Base-by-base conservation (phyloP, 2,113 vertebrate genomes). In the Bucco capensis region DNA sequence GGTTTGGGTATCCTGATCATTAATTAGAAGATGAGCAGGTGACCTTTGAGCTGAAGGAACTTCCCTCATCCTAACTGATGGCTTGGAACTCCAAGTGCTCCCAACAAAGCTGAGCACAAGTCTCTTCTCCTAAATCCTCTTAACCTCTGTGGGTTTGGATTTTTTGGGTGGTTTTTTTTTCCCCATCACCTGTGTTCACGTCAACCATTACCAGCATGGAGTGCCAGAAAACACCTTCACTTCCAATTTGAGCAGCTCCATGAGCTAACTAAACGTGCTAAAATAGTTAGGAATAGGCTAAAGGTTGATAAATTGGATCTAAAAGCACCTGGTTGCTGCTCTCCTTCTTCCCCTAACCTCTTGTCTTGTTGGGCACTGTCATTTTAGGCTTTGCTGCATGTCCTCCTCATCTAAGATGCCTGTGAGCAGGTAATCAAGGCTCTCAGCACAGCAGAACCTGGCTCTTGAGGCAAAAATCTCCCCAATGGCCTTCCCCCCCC, bases 91-190 rank as follows among this genome's bases (percentile, higher is more conserved):
- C 77, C 2, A 5, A 65, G 35, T 9, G 47, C 42, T 72, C 28
- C 46, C 25, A 37, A 2, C 13, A 9, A 62, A 51, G 13, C 56
- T 92, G 78, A 82, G 88, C 86, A 76, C 44, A 1, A 54, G 10
- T 90, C 74, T 85, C 62, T 58, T 60, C 86, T 81, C 88, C 56
- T 62, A 89, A 95, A 95, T 96, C 96, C 89, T 89, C 92, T 95
- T 83, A 83, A 77, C 88, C 65, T 81, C 57, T 17, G 44, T 35
- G 73, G 51, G 51, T 30, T 50, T 53, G 11, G 54, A 19, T 33
- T 57, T 57, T 24, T 61, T 46, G 15, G 8, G n/a, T 25, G 28
- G 8, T 23, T 23, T 44, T n/a, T 23, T 40, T 42, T 64, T 69
- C 33, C 31, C 86, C 58, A 4, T 94, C 95, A 85, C 85, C 64